Evolutionary conservation across 1,140 invertebrate species (phyloP).

Genomic region (Brachionus koreanus): DNA sequence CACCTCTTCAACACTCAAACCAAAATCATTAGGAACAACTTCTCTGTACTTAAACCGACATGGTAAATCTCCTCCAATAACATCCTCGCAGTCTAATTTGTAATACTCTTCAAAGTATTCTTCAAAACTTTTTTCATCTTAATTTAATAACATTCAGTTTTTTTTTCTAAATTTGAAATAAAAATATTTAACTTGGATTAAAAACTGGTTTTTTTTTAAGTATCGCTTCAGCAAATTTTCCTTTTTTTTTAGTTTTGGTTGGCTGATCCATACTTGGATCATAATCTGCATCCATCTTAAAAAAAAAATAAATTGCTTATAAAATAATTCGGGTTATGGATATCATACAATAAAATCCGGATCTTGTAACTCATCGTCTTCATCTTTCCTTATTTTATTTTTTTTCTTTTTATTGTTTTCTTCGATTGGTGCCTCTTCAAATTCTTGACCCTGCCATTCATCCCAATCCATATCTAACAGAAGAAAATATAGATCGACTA

Average conservation of each 20-base stretch:
- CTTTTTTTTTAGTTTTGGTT: conserved; percentile 58
- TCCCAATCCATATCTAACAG: conserved; percentile 58
- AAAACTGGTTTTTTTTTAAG: conserved; percentile 72
- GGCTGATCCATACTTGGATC: conserved; percentile 60
- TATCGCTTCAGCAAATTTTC: conserved; percentile 68
- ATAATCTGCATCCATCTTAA: conserved; percentile 81
- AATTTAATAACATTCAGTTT: not conserved
- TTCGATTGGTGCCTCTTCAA: conserved; percentile 54
- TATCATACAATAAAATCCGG: conserved; percentile 70
- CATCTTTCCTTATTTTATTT: conserved; percentile 46
- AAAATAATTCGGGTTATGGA: conserved; percentile 4
- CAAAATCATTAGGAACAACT: conserved; percentile 71
- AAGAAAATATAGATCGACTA: conserved; percentile 36
- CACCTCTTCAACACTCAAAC: conserved; percentile 80
- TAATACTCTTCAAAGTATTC: conserved; percentile 92
- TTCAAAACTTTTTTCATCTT: conserved; percentile 70
- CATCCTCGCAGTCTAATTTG: conserved; percentile 86
- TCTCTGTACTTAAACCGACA: conserved; percentile 85
- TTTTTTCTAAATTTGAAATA: not conserved
- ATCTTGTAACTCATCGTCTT: conserved; percentile 64
- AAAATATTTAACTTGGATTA: conserved; percentile 64
- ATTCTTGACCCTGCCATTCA: conserved; percentile 71
- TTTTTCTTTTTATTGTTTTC: conserved; percentile 48
- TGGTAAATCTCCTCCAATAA: conserved; percentile 76
- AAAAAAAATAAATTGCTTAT: conserved; percentile 33